Evolutionary conservation across 2,797 vertebrate genomes (phyloP), one percentile per base, ranked within the genome.

Genomic region (Telmatherina bonti): DNA sequence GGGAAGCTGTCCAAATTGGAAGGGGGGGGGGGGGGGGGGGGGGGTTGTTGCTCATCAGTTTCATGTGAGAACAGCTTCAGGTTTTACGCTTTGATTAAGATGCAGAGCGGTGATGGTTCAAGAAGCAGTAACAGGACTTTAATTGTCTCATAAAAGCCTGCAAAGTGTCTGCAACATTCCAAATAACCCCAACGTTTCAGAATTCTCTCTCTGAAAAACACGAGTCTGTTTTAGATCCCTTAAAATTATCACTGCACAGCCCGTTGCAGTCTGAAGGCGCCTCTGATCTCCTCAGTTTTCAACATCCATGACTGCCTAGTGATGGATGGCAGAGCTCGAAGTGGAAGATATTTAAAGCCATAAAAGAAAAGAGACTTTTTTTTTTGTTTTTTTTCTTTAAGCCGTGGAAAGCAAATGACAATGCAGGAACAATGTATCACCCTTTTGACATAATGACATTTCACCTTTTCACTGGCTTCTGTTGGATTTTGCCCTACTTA

Each of bases 311-410:
- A 51, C 74, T 63, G 73, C 74, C 79, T 74, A 26, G 41, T 53
- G 51, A 76, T 72, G 74, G 67, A 81, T 80, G 68, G 64, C 65
- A 63, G 74, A 15, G 74, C 70, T 61, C 36, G 18, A 24, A 60
- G 49, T 61, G 63, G 62, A 59, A 52, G 67, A 76, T 80, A 84
- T 88, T 85, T 84, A 81, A 88, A 84, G 78, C 57, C 51, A 38
- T 72, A 36, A 78, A 76, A 78, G 79, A 24, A 53, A 27, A 20
- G 16, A 18, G n/a, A n/a, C n/a, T n/a, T n/a, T n/a, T n/a, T n/a
- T n/a, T n/a, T n/a, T n/a, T n/a, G n/a, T n/a, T n/a, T 5, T 53
- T 62, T 22, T 63, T 83, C 76, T 71, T 52, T 29, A 63, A 81
- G 36, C 27, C 54, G n/a, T n/a, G 18, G 57, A 22, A 65, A 62